A percentile compares a stretch with the other conserved stretches of the same genome.
Evolutionary conservation across 1,140 invertebrate species (phyloP).

Genomic region (Orius laevigatus): DNA sequence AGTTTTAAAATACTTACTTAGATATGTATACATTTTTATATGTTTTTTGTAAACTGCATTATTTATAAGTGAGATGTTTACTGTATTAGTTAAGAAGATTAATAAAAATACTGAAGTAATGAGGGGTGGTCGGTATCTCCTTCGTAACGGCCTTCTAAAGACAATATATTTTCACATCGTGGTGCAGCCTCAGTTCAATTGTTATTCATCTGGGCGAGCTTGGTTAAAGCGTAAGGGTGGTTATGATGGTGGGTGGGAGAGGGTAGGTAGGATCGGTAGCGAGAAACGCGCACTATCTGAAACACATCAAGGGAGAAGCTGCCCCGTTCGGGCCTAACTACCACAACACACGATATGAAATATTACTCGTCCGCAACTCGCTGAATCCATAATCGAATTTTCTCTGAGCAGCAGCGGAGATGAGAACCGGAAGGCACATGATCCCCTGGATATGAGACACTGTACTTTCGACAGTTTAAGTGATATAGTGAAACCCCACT

Average conservation of each 20-base stretch:
- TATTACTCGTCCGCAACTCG: constrained; percentile 3
- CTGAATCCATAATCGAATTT: constrained; percentile 8
- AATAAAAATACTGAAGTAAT: too few species aligned
- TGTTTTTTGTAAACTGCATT: too few species aligned
- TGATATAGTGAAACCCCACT: too few species aligned
- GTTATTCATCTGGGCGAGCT: constrained; percentile 5
- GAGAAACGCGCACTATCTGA: constrained; percentile 1
- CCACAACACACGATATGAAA: constrained; percentile 7
- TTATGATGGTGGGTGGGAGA: too few species aligned
- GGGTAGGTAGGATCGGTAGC: neutral
- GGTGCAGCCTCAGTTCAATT: constrained; percentile 1
- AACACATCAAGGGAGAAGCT: neutral
- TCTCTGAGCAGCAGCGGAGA: neutral
- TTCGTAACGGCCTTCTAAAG: too few species aligned
- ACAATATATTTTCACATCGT: constrained; percentile 8
- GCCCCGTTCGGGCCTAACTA: neutral
- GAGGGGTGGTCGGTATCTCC: too few species aligned
- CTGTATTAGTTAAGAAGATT: too few species aligned
- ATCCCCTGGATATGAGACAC: neutral
- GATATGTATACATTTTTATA: too few species aligned
- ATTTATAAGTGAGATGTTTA: too few species aligned
- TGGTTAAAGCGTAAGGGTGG: too few species aligned
- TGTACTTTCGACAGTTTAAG: too few species aligned
- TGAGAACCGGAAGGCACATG: constrained; percentile 3
- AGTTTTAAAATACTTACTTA: too few species aligned